Evolutionary conservation across 2,797 vertebrate species (phyloP), one percentile per base, ranked within the genome.

Genomic region (Parotocinclus haroldoi): DNA sequence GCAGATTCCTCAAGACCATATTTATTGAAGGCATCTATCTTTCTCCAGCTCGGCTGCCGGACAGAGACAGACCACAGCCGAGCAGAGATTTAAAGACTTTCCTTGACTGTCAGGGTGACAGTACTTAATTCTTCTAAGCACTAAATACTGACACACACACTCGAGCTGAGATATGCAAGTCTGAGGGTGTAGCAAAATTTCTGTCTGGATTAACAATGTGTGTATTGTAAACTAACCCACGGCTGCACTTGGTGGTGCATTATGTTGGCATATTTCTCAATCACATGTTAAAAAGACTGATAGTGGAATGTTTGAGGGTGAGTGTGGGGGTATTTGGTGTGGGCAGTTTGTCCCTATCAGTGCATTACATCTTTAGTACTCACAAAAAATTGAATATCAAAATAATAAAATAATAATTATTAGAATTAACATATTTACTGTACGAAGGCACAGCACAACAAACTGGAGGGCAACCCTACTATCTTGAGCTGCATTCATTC

Each of bases 1-100:
- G 83, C 82, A 85, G 83, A 87, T 86, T 89, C 85, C 84, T 90
- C 82, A 83, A 88, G 86, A 85, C 85, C 82, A 77, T 79, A 61
- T 85, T 89, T 88, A 89, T 89, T 88, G 86, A 88, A 81, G 48
- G 74, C 85, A 90, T 91, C 84, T 81, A 81, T 90, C 88, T 88
- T 86, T 81, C 77, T 72, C 73, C 69, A 9, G 64, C 77, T 80
- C 75, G 49, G 80, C 69, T 60, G 8, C 59, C 5, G 65, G 88
- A 90, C 88, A 83, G 65, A 88, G 86, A 90, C 45, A 10, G 82
- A 90, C 89, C 12, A 63, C 70, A 71, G 59, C 49, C 38, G 74
- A 58, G 36, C n/a, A 44, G 69, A 80, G 85, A 86, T 87, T 86
- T 88, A 88, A 84, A 82, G 82, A 83, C 86, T 85, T 80, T 79